phyloP scores from a whole-genome alignment of 1,140 invertebrate genomes.

The Goniozus legneri region DNA sequence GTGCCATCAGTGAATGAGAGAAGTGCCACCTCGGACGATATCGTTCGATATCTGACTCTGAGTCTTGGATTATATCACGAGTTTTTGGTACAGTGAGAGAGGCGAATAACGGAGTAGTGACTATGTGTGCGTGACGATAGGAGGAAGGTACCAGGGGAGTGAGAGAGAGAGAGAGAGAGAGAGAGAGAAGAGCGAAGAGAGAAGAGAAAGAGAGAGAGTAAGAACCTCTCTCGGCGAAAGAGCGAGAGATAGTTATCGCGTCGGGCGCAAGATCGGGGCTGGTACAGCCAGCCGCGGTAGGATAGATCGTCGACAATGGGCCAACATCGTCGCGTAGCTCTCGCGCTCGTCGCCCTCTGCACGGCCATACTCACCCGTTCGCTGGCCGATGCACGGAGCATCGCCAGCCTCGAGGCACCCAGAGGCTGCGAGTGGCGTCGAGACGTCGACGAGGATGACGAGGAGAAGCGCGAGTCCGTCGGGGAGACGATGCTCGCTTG shows the following conservation, averaged over 20 bases:
- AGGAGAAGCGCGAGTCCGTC: constrained; percentile 49
- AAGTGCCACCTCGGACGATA: too few relatives aligned
- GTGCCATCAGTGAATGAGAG: too few relatives aligned
- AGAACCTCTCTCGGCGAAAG: too few relatives aligned
- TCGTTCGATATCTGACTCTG: too few relatives aligned
- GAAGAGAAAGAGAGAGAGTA: too few relatives aligned
- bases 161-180: neutral
- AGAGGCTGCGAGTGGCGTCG: constrained; percentile 65
- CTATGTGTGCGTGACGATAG: constrained; percentile 30
- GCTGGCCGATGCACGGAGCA: constrained; percentile 28
- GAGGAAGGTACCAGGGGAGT: neutral
- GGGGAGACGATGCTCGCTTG: constrained; percentile 61
- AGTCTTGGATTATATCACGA: neutral
- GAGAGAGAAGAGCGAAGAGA: too few relatives aligned
- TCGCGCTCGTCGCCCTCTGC: constrained; percentile 11
- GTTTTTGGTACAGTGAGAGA: neutral
- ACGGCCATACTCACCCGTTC: constrained; percentile 18
- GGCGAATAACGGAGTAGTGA: constrained; percentile 11
- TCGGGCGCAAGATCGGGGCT: neutral
- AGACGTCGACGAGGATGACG: constrained; percentile 34
- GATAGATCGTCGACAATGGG: constrained; percentile 9
- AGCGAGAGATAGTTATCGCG: too few relatives aligned
- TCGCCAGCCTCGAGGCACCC: constrained; percentile 54
- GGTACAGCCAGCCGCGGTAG: neutral
- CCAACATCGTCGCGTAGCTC: neutral